These are phyloP conservation scores for Dicrurus megarhynchus DNA, from an alignment of 2,113 vertebrate species.

Conservation along the genomic window DNA sequence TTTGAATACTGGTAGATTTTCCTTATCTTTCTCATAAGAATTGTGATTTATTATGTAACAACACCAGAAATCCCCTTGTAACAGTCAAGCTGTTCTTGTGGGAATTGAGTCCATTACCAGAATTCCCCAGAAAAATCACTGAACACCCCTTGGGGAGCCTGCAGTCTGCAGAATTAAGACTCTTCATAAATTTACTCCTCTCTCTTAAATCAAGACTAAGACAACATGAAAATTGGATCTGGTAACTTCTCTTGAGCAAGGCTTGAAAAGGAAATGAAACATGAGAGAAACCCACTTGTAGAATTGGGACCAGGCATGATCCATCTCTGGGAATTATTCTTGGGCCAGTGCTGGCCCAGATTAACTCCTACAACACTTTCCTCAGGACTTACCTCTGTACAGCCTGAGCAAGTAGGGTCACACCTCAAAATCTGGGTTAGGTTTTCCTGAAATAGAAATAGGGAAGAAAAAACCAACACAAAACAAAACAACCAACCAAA, in stretches of 20 bases:
- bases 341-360: neutral
- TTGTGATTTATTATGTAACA: neutral
- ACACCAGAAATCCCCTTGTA: neutral
- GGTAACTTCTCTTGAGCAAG: neutral
- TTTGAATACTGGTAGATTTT: neutral
- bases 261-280: neutral
- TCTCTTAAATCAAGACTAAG: neutral
- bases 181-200: neutral
- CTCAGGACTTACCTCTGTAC: neutral
- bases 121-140: neutral
- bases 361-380: neutral
- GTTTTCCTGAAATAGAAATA: neutral
- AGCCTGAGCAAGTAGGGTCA: neutral
- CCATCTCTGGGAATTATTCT: neutral
- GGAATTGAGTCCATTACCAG: neutral
- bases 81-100: neutral
- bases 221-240: neutral
- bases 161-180: neutral
- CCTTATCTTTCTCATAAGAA: neutral
- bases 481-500: fast-evolving
- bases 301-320: neutral
- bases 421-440: neutral
- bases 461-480: neutral
- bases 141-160: neutral
- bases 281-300: neutral